Evolutionary conservation across 2,113 vertebrate genomes (phyloP).

Genomic region (Barbus barbus): DNA sequence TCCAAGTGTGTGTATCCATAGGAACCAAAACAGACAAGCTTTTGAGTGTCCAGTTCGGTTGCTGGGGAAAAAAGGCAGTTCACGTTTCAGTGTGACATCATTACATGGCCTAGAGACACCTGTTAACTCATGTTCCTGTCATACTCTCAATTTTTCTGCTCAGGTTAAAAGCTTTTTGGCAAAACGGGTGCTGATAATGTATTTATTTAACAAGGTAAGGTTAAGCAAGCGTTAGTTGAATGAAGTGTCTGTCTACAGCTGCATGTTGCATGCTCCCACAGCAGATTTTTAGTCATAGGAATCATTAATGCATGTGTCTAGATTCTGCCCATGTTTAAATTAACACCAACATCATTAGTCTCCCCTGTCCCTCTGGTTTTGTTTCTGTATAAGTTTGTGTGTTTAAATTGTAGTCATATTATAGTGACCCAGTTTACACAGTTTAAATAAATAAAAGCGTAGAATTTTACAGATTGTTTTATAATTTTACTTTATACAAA

Average conservation of each 20-base stretch:
- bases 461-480: neutral
- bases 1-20: conserved; percentile 9
- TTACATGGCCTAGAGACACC: conserved; percentile 13
- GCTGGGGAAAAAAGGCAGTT: conserved; percentile 20
- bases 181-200: conserved; percentile 90
- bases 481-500: neutral
- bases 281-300: neutral
- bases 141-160: conserved; percentile 65
- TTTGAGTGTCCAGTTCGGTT: conserved; percentile 8
- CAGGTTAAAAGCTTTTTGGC: conserved; percentile 92
- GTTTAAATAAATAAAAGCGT: neutral
- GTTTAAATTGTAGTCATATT: neutral
- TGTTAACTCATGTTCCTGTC: conserved; percentile 53
- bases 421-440: conserved; percentile 6
- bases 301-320: conserved; percentile 35
- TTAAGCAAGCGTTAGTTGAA: conserved; percentile 30
- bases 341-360: neutral
- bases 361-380: neutral
- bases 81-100: conserved; percentile 24
- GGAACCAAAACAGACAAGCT: neutral
- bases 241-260: neutral
- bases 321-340: conserved; percentile 17
- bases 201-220: conserved; percentile 98
- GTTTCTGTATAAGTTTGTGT: neutral
- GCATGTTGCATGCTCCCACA: conserved; percentile 32